phyloP scores from a whole-genome alignment of 1,140 invertebrate species.

The Ostrea edulis region DNA sequence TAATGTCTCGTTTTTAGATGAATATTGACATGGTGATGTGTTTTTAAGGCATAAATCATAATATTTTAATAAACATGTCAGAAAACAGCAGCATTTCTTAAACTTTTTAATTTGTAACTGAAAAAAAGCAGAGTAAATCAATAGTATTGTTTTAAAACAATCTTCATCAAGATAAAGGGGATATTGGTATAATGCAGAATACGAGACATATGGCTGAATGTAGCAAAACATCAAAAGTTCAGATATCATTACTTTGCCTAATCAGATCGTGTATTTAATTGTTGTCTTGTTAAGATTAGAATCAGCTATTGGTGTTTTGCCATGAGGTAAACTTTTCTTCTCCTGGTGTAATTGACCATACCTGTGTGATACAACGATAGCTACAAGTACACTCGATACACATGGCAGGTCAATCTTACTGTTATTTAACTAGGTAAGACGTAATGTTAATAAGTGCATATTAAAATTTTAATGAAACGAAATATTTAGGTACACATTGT shows the following conservation, averaged over 20 bases:
- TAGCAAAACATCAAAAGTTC: constrained; percentile 25
- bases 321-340: constrained; percentile 27
- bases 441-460: constrained; percentile 27
- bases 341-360: constrained; percentile 19
- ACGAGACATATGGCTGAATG: constrained; percentile 19
- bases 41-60: not conserved
- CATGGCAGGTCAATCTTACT: not conserved
- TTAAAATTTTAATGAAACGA: constrained; percentile 23
- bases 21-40: not conserved
- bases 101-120: not conserved
- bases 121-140: not conserved
- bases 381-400: constrained; percentile 18
- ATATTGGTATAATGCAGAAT: not conserved
- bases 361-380: constrained; percentile 14
- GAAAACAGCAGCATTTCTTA: not conserved
- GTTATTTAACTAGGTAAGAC: constrained; percentile 10
- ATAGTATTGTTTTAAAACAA: constrained; percentile 28
- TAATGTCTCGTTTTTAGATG: not conserved
- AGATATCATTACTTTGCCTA: not conserved
- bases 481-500: constrained; percentile 17
- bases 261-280: constrained; percentile 32
- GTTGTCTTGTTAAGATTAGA: constrained; percentile 26
- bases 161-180: not conserved
- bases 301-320: constrained; percentile 28
- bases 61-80: not conserved